These are phyloP conservation scores for Gallinago solitaria DNA, from an alignment of 2,797 vertebrate genomes.

Conservation along the genomic window DNA sequence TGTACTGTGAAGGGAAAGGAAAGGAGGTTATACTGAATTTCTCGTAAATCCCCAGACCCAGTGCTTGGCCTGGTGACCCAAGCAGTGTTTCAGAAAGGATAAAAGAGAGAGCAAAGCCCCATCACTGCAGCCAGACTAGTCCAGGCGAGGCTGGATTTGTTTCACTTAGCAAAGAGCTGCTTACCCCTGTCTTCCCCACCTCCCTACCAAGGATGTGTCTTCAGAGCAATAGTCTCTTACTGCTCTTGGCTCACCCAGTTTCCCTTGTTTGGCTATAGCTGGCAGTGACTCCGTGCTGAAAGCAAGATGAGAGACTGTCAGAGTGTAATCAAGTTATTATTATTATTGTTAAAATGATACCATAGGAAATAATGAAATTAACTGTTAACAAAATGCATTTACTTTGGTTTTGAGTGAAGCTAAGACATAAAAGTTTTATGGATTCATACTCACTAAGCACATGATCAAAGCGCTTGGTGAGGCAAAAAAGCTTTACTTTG, in stretches of 20 bases:
- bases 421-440: background rate
- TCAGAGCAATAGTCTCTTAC: background rate
- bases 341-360: background rate
- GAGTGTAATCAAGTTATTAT: background rate
- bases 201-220: background rate
- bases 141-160: background rate
- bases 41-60: fast-evolving
- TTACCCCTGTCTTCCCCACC: background rate
- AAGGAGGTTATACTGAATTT: background rate
- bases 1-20: background rate
- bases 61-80: background rate
- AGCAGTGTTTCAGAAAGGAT: background rate
- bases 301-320: background rate
- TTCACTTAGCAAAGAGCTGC: background rate
- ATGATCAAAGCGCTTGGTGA: background rate
- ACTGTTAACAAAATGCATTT: background rate
- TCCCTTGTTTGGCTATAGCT: background rate
- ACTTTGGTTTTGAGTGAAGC: background rate
- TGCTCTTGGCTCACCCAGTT: background rate
- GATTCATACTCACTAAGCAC: background rate
- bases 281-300: background rate
- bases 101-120: background rate
- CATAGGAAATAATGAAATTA: background rate
- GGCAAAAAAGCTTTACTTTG: background rate
- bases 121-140: background rate